These are phyloP conservation scores for Dexiosoma caninum DNA, from an alignment of 2,888 invertebrate genomes.

Conservation along the genomic window DNA sequence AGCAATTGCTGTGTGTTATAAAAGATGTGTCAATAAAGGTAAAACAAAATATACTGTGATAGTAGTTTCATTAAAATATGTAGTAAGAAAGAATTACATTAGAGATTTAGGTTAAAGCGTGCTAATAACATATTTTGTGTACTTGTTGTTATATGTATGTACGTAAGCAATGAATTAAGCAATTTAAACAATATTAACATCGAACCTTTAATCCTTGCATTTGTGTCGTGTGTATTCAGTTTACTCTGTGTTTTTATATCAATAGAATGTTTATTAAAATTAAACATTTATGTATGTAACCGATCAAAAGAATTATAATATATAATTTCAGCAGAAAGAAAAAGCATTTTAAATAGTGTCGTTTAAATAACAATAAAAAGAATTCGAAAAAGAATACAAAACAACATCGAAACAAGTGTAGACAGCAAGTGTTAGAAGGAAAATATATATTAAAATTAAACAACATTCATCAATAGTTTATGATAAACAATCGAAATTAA, in stretches of 20 bases:
- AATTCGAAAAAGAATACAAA: neutral
- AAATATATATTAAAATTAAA: slow-evolving; percentile 44
- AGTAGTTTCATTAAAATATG: no score
- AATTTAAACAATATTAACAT: slow-evolving; percentile 62
- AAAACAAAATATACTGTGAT: no score
- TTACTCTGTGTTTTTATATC: slow-evolving; percentile 66
- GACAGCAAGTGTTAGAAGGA: slow-evolving; percentile 43
- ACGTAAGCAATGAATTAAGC: slow-evolving; percentile 34
- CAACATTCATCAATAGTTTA: slow-evolving; percentile 35
- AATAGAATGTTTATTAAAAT: neutral
- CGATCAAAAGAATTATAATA: neutral
- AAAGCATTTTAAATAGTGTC: slow-evolving; percentile 19
- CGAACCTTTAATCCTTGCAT: slow-evolving; percentile 74
- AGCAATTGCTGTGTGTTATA: no score
- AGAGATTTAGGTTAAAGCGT: neutral
- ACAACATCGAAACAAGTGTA: slow-evolving; percentile 32
- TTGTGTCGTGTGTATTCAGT: slow-evolving; percentile 71
- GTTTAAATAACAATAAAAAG: neutral
- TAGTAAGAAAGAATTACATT: no score
- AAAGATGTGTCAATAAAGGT: no score
- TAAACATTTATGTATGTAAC: slow-evolving; percentile 1
- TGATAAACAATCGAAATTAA: neutral
- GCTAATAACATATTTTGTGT: slow-evolving; percentile 6
- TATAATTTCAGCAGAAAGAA: neutral
- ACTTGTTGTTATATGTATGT: slow-evolving; percentile 11